Evolutionary conservation across 2,113 vertebrate species (phyloP).

Genomic region (Embiotoca jacksoni): DNA sequence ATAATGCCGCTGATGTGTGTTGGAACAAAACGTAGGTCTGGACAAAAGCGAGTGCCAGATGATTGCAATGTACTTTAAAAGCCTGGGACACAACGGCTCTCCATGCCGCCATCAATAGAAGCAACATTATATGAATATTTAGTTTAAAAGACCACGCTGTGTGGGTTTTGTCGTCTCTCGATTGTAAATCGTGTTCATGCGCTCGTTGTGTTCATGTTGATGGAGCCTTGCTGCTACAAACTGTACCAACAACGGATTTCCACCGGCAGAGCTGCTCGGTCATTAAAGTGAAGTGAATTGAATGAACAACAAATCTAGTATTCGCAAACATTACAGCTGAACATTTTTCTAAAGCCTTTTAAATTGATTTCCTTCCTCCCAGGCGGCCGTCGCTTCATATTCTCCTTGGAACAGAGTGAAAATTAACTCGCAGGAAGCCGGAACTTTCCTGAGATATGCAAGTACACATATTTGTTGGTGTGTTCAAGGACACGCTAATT

Average conservation of each 20-base stretch:
- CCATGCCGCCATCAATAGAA: neutral
- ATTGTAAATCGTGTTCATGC: neutral
- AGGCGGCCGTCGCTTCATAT: neutral
- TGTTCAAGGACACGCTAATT: conserved; percentile 17
- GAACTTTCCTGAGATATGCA: conserved; percentile 2
- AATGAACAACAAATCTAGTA: conserved; percentile 7
- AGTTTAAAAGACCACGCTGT: conserved; percentile 5
- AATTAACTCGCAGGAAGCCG: conserved; percentile 22
- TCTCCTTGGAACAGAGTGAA: conserved; percentile 5
- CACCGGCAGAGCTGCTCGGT: neutral
- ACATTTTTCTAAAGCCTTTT: conserved; percentile 30
- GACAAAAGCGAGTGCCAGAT: neutral
- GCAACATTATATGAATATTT: neutral
- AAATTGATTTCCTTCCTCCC: conserved; percentile 29
- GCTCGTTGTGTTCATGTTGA: neutral
- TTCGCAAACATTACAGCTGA: conserved; percentile 15
- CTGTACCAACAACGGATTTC: neutral
- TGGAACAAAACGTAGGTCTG: neutral
- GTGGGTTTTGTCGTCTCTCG: neutral
- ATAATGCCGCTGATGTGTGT: neutral
- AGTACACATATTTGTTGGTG: neutral
- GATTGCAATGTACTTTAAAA: neutral
- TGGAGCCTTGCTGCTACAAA: conserved; percentile 5
- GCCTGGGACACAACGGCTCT: too few species aligned
- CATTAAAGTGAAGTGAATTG: conserved; percentile 14